A percentile compares a stretch with the other conserved stretches of the same genome.
phyloP scores from a whole-genome alignment of 2,888 invertebrate species.

The Stenodera caucasica region DNA sequence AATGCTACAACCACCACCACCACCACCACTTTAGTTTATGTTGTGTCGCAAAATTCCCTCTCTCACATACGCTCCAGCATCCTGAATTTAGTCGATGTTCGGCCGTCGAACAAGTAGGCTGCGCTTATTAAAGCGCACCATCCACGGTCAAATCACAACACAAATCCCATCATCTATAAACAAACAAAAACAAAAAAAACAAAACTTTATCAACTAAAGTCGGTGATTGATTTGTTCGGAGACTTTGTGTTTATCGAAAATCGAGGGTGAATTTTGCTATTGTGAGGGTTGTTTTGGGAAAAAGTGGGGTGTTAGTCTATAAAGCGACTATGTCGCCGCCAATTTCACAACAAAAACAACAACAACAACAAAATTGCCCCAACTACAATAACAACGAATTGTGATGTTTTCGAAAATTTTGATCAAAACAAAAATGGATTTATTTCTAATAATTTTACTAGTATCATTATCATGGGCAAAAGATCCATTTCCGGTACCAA shows the following conservation, averaged over 20 bases:
- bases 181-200: too few species aligned
- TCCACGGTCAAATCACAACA: too few species aligned
- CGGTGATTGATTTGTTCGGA: too few species aligned
- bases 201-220: too few species aligned
- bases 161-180: too few species aligned
- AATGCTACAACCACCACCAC: slow-evolving; percentile 23
- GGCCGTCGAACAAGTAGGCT: slow-evolving; percentile 30
- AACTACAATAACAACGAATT: too few species aligned
- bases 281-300: slow-evolving; percentile 30
- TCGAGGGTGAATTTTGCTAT: slow-evolving; percentile 38
- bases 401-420: background rate
- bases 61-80: slow-evolving; percentile 47
- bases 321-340: slow-evolving; percentile 34
- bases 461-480: slow-evolving; percentile 18
- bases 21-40: too few species aligned
- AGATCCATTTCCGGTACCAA: slow-evolving; percentile 64
- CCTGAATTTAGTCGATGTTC: slow-evolving; percentile 46
- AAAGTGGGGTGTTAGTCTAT: slow-evolving; percentile 35
- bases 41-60: slow-evolving; percentile 48
- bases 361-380: background rate
- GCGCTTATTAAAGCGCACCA: slow-evolving; percentile 13
- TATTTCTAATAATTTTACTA: slow-evolving; percentile 8
- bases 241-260: too few species aligned
- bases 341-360: background rate
- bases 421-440: background rate